Conservation (phyloP, 2,113 vertebrate species). For the Sinocyclocheilus grahami region DNA sequence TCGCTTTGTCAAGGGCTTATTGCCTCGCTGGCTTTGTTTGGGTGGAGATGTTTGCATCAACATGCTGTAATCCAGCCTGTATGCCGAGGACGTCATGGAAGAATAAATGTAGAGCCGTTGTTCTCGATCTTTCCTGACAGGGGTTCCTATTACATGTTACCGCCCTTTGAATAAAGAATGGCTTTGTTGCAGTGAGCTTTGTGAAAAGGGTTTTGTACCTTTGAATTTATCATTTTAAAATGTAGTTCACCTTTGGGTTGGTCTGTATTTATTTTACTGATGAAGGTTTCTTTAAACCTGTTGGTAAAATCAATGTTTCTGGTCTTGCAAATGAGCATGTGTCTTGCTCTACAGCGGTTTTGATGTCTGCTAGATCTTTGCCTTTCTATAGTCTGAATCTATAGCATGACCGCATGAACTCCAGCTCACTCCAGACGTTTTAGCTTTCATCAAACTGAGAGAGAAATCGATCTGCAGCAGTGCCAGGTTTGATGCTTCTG, state of each 20-base stretch:
- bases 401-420: slow-evolving; percentile 21
- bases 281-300: background rate
- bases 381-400: background rate
- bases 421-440: background rate
- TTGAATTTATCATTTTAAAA: background rate
- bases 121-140: background rate
- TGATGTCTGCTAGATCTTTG: background rate
- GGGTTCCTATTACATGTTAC: slow-evolving; percentile 8
- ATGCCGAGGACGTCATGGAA: slow-evolving; percentile 52
- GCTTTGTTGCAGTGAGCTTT: background rate
- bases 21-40: slow-evolving; percentile 36
- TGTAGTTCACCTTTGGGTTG: background rate
- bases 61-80: slow-evolving; percentile 50
- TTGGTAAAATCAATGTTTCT: background rate
- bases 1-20: slow-evolving; percentile 16
- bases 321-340: background rate
- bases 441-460: slow-evolving; percentile 15
- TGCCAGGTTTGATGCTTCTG: slow-evolving; percentile 14
- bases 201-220: background rate
- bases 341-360: slow-evolving; percentile 12
- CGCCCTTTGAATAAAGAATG: background rate
- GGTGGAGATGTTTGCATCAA: slow-evolving; percentile 48
- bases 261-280: background rate
- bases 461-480: slow-evolving; percentile 43
- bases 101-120: slow-evolving; percentile 4